Percentiles rank a stretch among this genome's conserved stretches.
phyloP scores from a whole-genome alignment of 2,797 vertebrate genomes.

The Halcyon leucocephala region DNA sequence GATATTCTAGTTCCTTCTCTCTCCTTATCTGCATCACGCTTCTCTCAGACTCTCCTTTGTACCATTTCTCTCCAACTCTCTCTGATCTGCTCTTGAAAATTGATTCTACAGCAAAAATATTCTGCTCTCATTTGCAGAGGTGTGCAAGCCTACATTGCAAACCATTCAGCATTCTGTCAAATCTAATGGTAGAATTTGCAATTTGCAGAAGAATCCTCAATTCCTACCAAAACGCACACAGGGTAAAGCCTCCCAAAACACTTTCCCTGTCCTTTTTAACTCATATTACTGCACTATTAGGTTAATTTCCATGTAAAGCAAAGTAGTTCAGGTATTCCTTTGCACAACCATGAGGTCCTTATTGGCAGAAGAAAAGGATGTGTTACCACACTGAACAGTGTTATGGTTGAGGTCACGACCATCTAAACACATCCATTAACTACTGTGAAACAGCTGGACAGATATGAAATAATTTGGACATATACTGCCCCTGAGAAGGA shows the following conservation, averaged over 20 bases:
- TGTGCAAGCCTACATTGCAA: background rate
- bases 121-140: background rate
- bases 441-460: background rate
- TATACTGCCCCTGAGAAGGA: background rate
- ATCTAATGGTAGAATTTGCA: background rate
- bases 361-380: background rate
- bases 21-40: background rate
- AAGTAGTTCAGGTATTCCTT: background rate
- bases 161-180: background rate
- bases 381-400: background rate
- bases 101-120: slow-evolving; percentile 34
- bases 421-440: background rate
- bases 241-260: background rate
- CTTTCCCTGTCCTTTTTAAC: background rate
- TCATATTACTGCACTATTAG: background rate
- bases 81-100: slow-evolving; percentile 18
- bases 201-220: background rate
- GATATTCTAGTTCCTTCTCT: slow-evolving; percentile 1
- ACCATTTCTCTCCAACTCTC: slow-evolving; percentile 16
- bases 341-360: background rate
- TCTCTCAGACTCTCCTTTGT: background rate
- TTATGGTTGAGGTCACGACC: background rate
- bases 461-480: background rate
- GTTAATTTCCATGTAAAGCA: background rate
- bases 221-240: background rate